Percentiles rank a stretch among this genome's conserved stretches.
Evolutionary conservation across 2,113 vertebrate species (phyloP).

Genomic region (Corydoras sp.): DNA sequence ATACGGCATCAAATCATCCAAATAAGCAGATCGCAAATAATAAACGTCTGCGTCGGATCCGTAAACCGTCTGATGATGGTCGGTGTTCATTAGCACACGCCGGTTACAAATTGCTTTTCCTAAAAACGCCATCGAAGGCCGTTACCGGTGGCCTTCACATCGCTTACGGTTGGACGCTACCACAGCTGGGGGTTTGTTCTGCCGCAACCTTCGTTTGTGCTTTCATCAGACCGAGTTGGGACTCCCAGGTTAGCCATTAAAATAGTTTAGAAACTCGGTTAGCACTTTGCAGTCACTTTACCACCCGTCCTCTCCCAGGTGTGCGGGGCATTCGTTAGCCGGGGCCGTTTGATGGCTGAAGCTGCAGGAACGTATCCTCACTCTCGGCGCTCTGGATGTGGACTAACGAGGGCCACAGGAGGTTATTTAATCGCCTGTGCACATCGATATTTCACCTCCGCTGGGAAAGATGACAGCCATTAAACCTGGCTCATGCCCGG

Average conservation of each 20-base stretch:
- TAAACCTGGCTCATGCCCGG: slow-evolving; percentile 13
- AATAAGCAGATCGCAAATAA: too few species aligned
- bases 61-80: too few species aligned
- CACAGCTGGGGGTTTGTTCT: not conserved
- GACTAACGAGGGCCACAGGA: slow-evolving; percentile 46
- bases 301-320: slow-evolving; percentile 30
- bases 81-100: too few species aligned
- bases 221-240: slow-evolving; percentile 3
- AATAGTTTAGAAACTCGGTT: slow-evolving; percentile 46
- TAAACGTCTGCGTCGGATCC: too few species aligned
- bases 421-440: slow-evolving; percentile 34
- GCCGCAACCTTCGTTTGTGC: not conserved
- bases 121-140: too few species aligned
- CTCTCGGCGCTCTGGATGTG: slow-evolving; percentile 30
- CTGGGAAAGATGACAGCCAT: slow-evolving; percentile 34
- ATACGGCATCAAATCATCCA: too few species aligned
- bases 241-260: slow-evolving; percentile 41
- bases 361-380: slow-evolving; percentile 16
- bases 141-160: not conserved
- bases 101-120: too few species aligned
- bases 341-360: slow-evolving; percentile 32
- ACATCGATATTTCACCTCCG: slow-evolving; percentile 23
- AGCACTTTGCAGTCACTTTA: slow-evolving; percentile 43
- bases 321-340: slow-evolving; percentile 37
- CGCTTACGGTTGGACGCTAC: not conserved